A percentile compares a stretch with the other conserved stretches of the same genome.
phyloP scores from a whole-genome alignment of 2,797 vertebrate species.

The Gastrophryne carolinensis region DNA sequence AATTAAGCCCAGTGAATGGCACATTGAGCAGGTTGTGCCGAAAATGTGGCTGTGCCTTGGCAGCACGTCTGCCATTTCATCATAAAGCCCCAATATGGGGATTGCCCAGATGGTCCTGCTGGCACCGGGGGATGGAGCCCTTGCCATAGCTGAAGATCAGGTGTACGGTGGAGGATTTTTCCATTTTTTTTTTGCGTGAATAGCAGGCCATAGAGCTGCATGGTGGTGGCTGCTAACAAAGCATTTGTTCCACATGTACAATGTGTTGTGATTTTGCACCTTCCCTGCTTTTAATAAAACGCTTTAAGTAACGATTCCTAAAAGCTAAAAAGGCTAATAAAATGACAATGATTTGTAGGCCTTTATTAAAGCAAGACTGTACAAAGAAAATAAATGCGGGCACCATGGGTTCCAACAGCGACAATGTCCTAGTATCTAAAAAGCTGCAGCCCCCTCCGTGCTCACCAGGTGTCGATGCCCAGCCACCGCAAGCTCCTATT shows the following conservation, averaged over 20 bases:
- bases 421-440: no score
- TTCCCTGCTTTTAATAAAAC: no score
- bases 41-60: conserved; percentile 64
- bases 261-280: neutral
- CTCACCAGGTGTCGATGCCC: no score
- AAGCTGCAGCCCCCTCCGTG: no score
- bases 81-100: conserved; percentile 68
- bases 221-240: neutral
- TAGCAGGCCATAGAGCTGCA: conserved; percentile 53
- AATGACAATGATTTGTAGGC: no score
- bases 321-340: no score
- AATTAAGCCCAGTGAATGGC: conserved; percentile 21
- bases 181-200: conserved; percentile 44
- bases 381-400: no score
- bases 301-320: no score
- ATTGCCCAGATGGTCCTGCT: conserved; percentile 75
- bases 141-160: conserved; percentile 75
- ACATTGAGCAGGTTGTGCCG: conserved; percentile 59
- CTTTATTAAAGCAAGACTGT: no score
- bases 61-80: conserved; percentile 70
- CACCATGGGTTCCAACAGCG: no score
- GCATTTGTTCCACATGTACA: neutral
- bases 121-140: conserved; percentile 73
- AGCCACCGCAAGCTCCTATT: no score
- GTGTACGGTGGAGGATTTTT: conserved; percentile 68